Evolutionary conservation across 2,888 invertebrate species (phyloP).

Genomic region (Drosophila sordidapex): DNA sequence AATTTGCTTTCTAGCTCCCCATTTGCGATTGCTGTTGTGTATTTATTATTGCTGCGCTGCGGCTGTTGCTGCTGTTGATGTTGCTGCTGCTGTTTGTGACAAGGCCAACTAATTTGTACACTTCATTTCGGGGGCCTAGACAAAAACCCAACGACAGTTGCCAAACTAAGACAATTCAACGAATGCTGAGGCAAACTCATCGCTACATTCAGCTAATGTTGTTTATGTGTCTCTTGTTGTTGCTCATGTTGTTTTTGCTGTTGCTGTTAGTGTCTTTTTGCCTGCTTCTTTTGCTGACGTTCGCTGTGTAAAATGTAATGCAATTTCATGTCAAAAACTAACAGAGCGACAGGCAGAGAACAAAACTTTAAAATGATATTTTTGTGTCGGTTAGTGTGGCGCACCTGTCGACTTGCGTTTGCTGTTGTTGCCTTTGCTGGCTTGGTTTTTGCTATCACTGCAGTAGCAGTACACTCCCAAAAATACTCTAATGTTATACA

Average conservation of each 20-base stretch:
- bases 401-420: slow-evolving; percentile 65
- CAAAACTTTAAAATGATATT: slow-evolving; percentile 79
- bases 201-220: slow-evolving; percentile 22
- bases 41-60: slow-evolving; percentile 15
- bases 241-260: slow-evolving; percentile 8
- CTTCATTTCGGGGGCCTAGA: slow-evolving; percentile 55
- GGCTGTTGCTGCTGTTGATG: slow-evolving; percentile 25
- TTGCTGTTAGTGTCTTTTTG: neutral
- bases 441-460: slow-evolving; percentile 73
- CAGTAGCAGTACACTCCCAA: slow-evolving; percentile 26
- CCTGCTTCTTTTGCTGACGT: slow-evolving; percentile 32
- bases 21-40: slow-evolving; percentile 27
- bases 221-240: slow-evolving; percentile 8
- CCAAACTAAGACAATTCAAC: slow-evolving; percentile 77
- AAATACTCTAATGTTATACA: neutral
- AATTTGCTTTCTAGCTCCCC: slow-evolving; percentile 13
- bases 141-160: slow-evolving; percentile 77
- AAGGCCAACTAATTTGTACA: slow-evolving; percentile 79
- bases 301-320: slow-evolving; percentile 74
- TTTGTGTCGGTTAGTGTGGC: slow-evolving; percentile 74
- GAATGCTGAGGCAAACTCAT: slow-evolving; percentile 50
- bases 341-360: slow-evolving; percentile 73
- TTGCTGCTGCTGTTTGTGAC: slow-evolving; percentile 59
- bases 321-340: slow-evolving; percentile 80
- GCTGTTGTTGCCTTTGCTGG: slow-evolving; percentile 45